Percentiles rank a stretch among this genome's conserved stretches.
These are phyloP conservation scores for Stictonetta naevosa DNA, from an alignment of 2,113 vertebrate genomes.

Conservation along the genomic window DNA sequence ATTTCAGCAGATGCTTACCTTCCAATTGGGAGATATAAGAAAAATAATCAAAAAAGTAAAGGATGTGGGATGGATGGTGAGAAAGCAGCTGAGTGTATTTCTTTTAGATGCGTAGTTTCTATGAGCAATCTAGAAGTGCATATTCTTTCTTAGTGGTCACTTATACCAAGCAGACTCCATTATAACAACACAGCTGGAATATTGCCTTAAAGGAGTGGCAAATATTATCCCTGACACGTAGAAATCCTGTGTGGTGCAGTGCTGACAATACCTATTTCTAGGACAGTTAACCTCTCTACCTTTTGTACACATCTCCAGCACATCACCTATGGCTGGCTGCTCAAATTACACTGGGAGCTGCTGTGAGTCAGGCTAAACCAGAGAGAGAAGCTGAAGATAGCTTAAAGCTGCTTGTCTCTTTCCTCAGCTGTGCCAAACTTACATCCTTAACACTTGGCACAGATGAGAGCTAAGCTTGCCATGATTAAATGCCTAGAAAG, in stretches of 20 bases:
- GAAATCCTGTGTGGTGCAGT: neutral
- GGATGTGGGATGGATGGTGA: constrained; percentile 72
- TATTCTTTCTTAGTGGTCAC: neutral
- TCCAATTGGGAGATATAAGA: constrained; percentile 56
- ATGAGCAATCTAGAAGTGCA: neutral
- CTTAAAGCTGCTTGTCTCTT: neutral
- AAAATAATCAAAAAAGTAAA: constrained; percentile 69
- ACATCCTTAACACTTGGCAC: neutral
- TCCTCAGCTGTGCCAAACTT: constrained; percentile 2
- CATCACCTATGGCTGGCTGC: neutral
- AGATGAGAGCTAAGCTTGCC: neutral
- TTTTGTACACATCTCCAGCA: neutral
- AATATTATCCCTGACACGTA: neutral
- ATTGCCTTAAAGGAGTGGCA: neutral
- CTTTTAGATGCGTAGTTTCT: constrained; percentile 36
- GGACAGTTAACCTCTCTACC: neutral
- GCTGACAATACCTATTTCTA: neutral
- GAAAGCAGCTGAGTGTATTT: constrained; percentile 67
- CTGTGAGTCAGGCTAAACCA: neutral
- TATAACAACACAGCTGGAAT: neutral
- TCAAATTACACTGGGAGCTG: neutral
- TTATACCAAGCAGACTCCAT: neutral
- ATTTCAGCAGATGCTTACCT: constrained; percentile 76
- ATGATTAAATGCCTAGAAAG: constrained; percentile 4
- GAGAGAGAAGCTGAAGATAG: neutral